Conservation (phyloP, 2,888 invertebrate genomes). For the Eucera pruinosa region DNA sequence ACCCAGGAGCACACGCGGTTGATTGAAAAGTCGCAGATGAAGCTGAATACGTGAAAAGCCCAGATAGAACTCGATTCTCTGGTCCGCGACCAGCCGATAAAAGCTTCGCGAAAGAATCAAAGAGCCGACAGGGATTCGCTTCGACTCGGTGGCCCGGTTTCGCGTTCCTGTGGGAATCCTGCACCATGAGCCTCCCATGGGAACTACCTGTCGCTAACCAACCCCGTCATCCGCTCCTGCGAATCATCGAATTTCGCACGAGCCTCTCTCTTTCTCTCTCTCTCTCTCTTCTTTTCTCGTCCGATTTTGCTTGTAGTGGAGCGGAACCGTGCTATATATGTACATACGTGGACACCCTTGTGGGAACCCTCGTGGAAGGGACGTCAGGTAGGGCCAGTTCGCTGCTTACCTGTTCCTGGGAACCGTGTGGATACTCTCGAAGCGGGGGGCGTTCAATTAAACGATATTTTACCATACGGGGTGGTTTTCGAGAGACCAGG, state of each 20-base stretch:
- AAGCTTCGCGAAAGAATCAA: background rate
- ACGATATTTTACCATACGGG: background rate
- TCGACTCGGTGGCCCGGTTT: conserved; percentile 63
- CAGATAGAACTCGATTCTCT: too few species aligned
- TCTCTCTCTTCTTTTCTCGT: conserved; percentile 18
- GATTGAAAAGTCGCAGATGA: too few species aligned
- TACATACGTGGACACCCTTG: conserved; percentile 3
- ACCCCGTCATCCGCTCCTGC: conserved; percentile 67
- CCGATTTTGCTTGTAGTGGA: conserved; percentile 10
- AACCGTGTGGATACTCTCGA: conserved; percentile 61
- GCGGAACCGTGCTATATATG: conserved; percentile 26
- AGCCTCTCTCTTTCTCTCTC: conserved; percentile 59
- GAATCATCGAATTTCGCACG: conserved; percentile 76
- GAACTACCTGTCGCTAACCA: conserved; percentile 79
- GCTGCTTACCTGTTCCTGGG: conserved; percentile 75
- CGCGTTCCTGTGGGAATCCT: conserved; percentile 77
- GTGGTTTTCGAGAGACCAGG: too few species aligned
- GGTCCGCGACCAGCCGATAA: conserved; percentile 1
- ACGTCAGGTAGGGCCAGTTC: conserved; percentile 60
- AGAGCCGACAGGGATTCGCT: conserved; percentile 37
- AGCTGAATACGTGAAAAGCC: too few species aligned
- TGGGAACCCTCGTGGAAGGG: conserved; percentile 54
- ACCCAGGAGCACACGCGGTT: too few species aligned
- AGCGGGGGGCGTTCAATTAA: conserved; percentile 42
- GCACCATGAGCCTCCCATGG: conserved; percentile 78